Conservation (phyloP, 2,797 vertebrate genomes). For the Parotocinclus haroldoi region DNA sequence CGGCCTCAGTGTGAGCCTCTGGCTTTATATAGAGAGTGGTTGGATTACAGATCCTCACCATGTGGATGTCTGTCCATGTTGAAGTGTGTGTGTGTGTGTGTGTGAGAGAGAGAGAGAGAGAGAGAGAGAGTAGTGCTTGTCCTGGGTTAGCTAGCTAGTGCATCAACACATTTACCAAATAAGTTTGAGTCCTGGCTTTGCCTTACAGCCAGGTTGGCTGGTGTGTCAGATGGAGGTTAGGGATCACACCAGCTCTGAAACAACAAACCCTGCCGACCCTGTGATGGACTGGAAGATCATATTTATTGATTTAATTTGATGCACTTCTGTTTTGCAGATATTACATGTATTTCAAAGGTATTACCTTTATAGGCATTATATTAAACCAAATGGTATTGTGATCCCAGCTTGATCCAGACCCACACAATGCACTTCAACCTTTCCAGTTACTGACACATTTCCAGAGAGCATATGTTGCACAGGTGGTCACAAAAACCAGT, state of each 20-base stretch:
- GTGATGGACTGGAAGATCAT: background rate
- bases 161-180: too few relatives aligned
- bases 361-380: slow-evolving; percentile 20
- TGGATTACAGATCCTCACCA: slow-evolving; percentile 37
- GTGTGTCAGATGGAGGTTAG: too few relatives aligned
- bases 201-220: too few relatives aligned
- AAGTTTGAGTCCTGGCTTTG: too few relatives aligned
- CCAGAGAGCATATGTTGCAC: slow-evolving; percentile 16
- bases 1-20: slow-evolving; percentile 47
- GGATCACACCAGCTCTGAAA: too few relatives aligned
- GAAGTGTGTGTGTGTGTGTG: slow-evolving; percentile 3
- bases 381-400: slow-evolving; percentile 14
- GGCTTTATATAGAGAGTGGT: slow-evolving; percentile 49
- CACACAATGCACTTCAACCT: slow-evolving; percentile 25
- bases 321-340: background rate
- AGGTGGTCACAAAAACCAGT: slow-evolving; percentile 34
- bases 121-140: too few relatives aligned
- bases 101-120: too few relatives aligned
- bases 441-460: slow-evolving; percentile 17
- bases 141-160: too few relatives aligned
- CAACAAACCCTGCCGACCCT: too few relatives aligned
- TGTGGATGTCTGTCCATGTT: slow-evolving; percentile 27
- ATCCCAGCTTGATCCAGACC: slow-evolving; percentile 2
- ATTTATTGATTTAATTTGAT: slow-evolving; percentile 4
- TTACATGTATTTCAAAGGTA: background rate